Conservation (phyloP, 1,140 invertebrate species). For the Aradophagus sp. region DNA sequence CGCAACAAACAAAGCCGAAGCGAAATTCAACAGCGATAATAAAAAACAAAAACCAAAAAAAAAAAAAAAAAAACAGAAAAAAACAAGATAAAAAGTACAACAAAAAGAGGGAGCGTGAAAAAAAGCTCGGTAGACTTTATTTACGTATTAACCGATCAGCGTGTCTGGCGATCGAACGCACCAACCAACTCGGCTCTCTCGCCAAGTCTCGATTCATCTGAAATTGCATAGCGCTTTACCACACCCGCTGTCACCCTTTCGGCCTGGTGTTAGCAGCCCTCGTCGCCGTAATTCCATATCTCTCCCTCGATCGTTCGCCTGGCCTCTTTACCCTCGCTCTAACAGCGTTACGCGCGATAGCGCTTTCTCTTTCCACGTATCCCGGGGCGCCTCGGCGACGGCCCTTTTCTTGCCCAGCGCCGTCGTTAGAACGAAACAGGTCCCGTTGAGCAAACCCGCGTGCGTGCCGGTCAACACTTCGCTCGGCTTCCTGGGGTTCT, state of each 20-base stretch:
- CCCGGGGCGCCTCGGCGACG: conserved; percentile 15
- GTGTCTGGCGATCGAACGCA: too few species aligned
- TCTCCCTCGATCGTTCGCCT: conserved; percentile 56
- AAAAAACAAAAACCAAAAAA: too few species aligned
- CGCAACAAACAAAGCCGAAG: too few species aligned
- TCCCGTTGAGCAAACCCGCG: conserved; percentile 53
- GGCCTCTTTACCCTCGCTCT: conserved; percentile 15
- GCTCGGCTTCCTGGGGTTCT: conserved; percentile 34
- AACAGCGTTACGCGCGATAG: conserved; percentile 11
- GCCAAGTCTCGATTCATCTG: conserved; percentile 69
- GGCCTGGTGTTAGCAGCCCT: conserved; percentile 47
- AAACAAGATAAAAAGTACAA: too few species aligned
- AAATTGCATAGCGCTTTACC: conserved; percentile 70
- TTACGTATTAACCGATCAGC: conserved; percentile 51
- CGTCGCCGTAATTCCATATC: conserved; percentile 55
- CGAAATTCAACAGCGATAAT: too few species aligned
- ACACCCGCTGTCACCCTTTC: conserved; percentile 51
- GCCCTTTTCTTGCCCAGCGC: conserved; percentile 46
- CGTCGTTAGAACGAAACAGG: conserved; percentile 48
- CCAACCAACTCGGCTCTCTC: too few species aligned
- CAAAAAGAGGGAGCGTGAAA: conserved; percentile 1
- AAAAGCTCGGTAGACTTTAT: conserved; percentile 33
- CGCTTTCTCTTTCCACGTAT: conserved; percentile 19
- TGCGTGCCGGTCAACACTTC: conserved; percentile 49
- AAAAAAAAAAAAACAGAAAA: too few species aligned